Base-by-base conservation (phyloP, 2,888 invertebrate species). In the Euzophera pinguis region DNA sequence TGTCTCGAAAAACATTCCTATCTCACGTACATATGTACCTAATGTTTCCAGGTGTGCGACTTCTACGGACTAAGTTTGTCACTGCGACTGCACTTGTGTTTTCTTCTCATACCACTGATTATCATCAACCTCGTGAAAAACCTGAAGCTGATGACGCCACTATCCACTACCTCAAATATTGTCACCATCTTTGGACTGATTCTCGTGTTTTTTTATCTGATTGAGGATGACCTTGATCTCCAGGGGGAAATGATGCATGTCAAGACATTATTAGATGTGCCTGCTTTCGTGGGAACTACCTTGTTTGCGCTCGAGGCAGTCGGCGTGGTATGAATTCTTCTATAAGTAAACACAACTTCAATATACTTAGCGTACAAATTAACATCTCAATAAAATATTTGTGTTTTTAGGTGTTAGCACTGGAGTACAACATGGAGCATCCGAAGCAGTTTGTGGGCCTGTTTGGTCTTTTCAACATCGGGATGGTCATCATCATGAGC, bases 391-490 rank as follows among this genome's bases (percentile, higher is more conserved):
- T 22, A 22, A 22, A 29, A 27, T 12, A 7, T 27, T 12, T 12
- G 0, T 6, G 3, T 16, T 12, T 7, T 13, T 67, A 97, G 97
- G 94, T 98, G 16, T 91, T 98, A 76, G 97, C 98, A 0, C 79
- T 99, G 61, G 97, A 98, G 80, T 98, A 98, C 77, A 96, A 96
- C 75, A 97, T 99, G 97, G 95, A 95, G 69, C 90, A 93, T 0
- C 97, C 98, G 0, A 92, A 93, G 63, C 89, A 92, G 13, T 98
- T 98, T 81, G 93, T 93, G 0, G 95, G 95, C 0, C 72, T 89
- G 1, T 93, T 89, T 52, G 98, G 98, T 0, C 95, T 98, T 0
- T 89, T 98, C 17, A 97, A 96, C 71, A 88, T 93, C 60, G 90
- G 94, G 9, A 97, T 98, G 96, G 57, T 91, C 0, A 74, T 93